These are phyloP conservation scores for Vimba vimba DNA, from an alignment of 2,113 vertebrate genomes.

Conservation along the genomic window DNA sequence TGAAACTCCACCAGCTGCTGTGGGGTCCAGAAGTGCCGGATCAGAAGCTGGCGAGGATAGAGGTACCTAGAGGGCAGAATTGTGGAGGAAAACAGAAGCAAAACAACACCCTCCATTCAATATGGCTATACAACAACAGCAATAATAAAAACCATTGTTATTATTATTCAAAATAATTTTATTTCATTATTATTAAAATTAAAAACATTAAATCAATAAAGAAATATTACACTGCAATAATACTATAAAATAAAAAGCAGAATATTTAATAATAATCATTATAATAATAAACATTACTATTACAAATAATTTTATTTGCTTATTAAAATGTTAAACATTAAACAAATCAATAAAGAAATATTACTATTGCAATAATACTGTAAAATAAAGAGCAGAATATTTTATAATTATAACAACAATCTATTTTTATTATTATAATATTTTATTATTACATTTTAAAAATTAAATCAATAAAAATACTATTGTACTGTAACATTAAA, in stretches of 20 bases:
- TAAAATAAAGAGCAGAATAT: too few relatives aligned
- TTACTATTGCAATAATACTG: too few relatives aligned
- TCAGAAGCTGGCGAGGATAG: constrained; percentile 89
- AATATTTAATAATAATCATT: neutral
- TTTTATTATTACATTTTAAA: neutral
- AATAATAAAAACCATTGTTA: neutral
- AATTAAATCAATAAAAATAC: neutral
- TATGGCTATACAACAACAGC: too few relatives aligned
- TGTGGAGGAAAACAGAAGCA: too few relatives aligned
- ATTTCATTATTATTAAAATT: neutral
- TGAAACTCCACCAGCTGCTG: constrained; percentile 84
- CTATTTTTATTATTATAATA: too few relatives aligned
- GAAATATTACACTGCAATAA: neutral
- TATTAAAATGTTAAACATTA: neutral
- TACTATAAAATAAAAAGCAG: neutral
- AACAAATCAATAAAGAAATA: neutral
- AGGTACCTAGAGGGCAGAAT: constrained; percentile 80
- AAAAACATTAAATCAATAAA: neutral
- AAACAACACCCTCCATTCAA: too few relatives aligned
- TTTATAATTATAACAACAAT: too few relatives aligned
- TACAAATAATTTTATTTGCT: too few relatives aligned
- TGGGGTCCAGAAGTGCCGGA: constrained; percentile 90
- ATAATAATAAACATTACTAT: too few relatives aligned
- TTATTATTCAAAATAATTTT: neutral
- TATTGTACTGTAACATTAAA: neutral